A percentile compares a stretch with the other conserved stretches of the same genome.
phyloP scores from a whole-genome alignment of 2,113 vertebrate species.

The Hyla sarda region DNA sequence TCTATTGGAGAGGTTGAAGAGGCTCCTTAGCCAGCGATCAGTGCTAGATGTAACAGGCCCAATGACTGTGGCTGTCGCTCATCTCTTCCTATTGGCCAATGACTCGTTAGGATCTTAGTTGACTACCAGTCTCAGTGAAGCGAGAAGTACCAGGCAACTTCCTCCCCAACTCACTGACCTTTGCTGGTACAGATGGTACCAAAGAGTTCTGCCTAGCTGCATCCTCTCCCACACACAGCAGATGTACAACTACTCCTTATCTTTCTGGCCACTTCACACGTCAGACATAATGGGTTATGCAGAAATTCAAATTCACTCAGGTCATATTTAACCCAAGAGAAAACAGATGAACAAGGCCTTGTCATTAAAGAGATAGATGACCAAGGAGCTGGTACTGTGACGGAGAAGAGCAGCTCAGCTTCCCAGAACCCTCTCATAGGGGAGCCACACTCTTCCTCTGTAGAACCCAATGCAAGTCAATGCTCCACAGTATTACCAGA shows the following conservation, averaged over 20 bases:
- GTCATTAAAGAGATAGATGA: too few species aligned
- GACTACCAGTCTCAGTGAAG: neutral
- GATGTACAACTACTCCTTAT: neutral
- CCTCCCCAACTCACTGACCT: slow-evolving; percentile 15
- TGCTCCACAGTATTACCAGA: too few species aligned
- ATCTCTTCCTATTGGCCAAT: too few species aligned
- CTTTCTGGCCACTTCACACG: slow-evolving; percentile 3
- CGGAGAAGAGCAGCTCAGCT: neutral
- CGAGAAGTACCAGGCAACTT: slow-evolving; percentile 8
- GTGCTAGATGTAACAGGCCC: too few species aligned
- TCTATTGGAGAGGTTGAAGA: too few species aligned
- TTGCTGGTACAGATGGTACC: slow-evolving; percentile 16
- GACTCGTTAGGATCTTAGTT: too few species aligned
- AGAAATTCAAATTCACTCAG: neutral
- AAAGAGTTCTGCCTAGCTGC: slow-evolving; percentile 28
- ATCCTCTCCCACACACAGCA: slow-evolving; percentile 31
- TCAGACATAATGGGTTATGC: neutral
- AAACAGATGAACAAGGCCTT: neutral
- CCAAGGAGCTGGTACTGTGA: neutral
- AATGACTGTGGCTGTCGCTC: too few species aligned
- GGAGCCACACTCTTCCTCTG: too few species aligned
- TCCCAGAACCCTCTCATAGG: too few species aligned
- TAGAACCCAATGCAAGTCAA: too few species aligned
- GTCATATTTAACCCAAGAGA: neutral
- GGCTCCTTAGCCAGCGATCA: too few species aligned